Conservation (phyloP, 2,113 vertebrate species). For the Chionomys nivalis region DNA sequence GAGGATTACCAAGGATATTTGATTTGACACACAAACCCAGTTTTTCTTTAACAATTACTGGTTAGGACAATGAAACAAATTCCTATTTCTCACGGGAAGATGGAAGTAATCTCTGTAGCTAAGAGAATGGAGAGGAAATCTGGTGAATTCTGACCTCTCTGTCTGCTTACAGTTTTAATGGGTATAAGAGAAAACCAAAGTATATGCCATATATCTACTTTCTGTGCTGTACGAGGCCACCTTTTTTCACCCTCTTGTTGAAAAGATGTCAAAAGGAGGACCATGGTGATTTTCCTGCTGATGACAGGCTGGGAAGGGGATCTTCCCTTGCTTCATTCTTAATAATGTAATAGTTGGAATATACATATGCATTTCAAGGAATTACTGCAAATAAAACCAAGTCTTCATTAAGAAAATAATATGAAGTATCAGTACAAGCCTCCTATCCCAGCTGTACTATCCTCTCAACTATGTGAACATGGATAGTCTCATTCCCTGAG, state of each 20-base stretch:
- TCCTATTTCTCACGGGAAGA: neutral
- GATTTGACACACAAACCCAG: neutral
- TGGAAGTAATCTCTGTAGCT: neutral
- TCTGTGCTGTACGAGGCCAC: neutral
- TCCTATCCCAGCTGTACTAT: neutral
- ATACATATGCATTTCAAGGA: neutral
- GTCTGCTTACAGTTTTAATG: neutral
- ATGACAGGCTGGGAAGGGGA: fast-evolving
- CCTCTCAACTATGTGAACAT: neutral
- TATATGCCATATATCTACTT: neutral
- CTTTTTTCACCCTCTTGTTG: neutral
- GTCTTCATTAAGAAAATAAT: neutral
- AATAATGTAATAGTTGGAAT: neutral
- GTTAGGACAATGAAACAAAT: neutral
- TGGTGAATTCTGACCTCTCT: neutral
- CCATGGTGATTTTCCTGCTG: neutral
- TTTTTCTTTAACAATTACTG: neutral
- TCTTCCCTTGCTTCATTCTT: neutral
- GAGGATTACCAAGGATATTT: neutral
- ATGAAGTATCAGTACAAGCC: neutral
- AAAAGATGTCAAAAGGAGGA: neutral
- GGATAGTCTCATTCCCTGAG: neutral
- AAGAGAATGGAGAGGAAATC: neutral
- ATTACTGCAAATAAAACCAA: neutral
- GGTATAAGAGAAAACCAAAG: neutral